Base-by-base conservation (phyloP, 2,888 invertebrate species). In the Neria commutata region DNA sequence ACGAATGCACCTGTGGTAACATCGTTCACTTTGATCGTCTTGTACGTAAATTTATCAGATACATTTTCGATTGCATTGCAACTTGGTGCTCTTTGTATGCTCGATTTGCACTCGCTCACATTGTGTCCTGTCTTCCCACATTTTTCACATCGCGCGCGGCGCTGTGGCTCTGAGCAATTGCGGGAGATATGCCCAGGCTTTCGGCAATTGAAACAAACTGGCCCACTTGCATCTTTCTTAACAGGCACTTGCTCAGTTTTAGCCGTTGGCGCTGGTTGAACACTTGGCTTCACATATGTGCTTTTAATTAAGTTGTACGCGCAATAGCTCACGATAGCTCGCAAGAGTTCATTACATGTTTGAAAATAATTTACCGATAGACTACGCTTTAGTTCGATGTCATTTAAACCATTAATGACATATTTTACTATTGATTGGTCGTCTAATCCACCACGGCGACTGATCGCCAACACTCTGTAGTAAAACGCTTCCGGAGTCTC, bases 321-420 rank as follows among this genome's bases (percentile, higher is more conserved):
- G 21, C 55, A 54, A 34, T 56, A 56, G 23, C n/a, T 52, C 11
- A 47, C 47, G 11, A 59, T 60, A 17, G 53, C 60, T 16, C 16
- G 19, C 17, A 56, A 19, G 33, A 60, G 26, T n/a, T 56, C 26
- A 25, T 60, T 60, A 42, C 56, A 56, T n/a, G n/a, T n/a, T n/a
- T n/a, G n/a, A n/a, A n/a, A n/a, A n/a, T n/a, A n/a, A n/a, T n/a
- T n/a, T n/a, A n/a, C n/a, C n/a, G 51, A 54, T 34, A 53, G 49
- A 48, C 50, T 60, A 14, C 29, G 45, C 23, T 45, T 48, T 37
- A 53, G n/a, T 53, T 60, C 49, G 16, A 29, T 17, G 5, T 61
- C 54, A 26, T 61, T 61, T 17, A 61, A 51, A 3, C 54, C 57
- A 16, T 54, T 57, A 45, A 56, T 56, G 6, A 61, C 54, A 14